Conservation (phyloP, 2,797 vertebrate species). For the Martes flavigula region DNA sequence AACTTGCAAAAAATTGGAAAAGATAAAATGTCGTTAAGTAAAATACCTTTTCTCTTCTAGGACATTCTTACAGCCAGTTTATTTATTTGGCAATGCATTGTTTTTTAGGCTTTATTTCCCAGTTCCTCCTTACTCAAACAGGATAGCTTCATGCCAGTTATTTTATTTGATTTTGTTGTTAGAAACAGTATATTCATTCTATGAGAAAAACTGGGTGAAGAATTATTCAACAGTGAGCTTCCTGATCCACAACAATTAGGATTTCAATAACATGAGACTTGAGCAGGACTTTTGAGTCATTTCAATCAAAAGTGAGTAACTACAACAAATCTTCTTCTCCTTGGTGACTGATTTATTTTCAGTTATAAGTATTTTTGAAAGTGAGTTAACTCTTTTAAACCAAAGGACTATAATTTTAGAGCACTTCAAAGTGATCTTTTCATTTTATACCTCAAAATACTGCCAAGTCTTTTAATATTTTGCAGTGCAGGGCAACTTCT, state of each 20-base stretch:
- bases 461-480: constrained; percentile 43
- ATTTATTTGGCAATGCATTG: background rate
- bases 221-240: constrained; percentile 11
- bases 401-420: constrained; percentile 21
- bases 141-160: background rate
- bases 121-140: background rate
- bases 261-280: background rate
- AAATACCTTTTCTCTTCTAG: background rate
- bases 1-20: constrained; percentile 23
- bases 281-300: constrained; percentile 27
- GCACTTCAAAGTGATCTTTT: constrained; percentile 57
- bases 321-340: background rate
- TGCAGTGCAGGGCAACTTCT: constrained; percentile 33
- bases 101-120: background rate
- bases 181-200: constrained; percentile 36
- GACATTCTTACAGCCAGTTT: background rate
- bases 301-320: constrained; percentile 37
- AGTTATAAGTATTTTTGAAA: constrained; percentile 31
- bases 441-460: constrained; percentile 41
- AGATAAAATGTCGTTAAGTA: background rate
- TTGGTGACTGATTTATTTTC: constrained; percentile 30
- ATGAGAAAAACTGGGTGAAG: constrained; percentile 33
- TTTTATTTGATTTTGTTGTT: constrained; percentile 19
- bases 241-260: background rate
- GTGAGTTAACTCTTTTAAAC: constrained; percentile 46